Base-by-base conservation (phyloP, 2,888 invertebrate genomes). In the Callyntrura sp. region DNA sequence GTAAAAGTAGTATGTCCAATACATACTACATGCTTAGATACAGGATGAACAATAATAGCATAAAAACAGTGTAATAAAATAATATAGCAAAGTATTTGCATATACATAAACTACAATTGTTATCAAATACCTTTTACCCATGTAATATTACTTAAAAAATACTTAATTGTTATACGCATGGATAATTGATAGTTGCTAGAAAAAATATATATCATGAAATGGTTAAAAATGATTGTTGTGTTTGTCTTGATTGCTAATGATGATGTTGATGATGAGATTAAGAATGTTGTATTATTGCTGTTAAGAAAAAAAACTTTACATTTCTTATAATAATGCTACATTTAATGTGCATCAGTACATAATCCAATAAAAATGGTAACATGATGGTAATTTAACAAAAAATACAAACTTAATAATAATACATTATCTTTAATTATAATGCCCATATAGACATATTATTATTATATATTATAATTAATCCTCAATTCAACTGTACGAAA, bases 331-430 rank as follows among this genome's bases (percentile, higher is more conserved):
- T 43, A 70, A 43, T 43, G 12, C 12, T 14, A 65, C 62, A 25
- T 57, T 3, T 65, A 28, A 57, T 1, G 17, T 28, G 48, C 51
- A 76, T 76, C 23, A 76, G 20, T 76, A 23, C 76, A 76, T 76
- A 76, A 76, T 76, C 73, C 48, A 76, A 76, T 76, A 48, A 76
- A 51, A 76, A 76, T 76, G 11, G 76, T 76, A 76, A 76, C 76
- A 76, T 76, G 76, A 76, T 23, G 48, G 48, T 76, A 76, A 76
- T 76, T 76, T 76, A 76, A 76, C 76, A 76, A 76, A 76, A 48
- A 76, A 28, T 76, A 76, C 51, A 76, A 76, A 51, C 23, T 76
- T 51, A 51, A 51, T 76, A 51, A 35, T 35, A 35, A 35, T 35
- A 4, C 35, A 35, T 35, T 2, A 35, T 35, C 35, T 2, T n/a